Percentiles rank a stretch among this genome's conserved stretches.
Evolutionary conservation across 53 echinoderm and acorn worm genomes (phyloP).

Genomic region (Astropecten irregularis): DNA sequence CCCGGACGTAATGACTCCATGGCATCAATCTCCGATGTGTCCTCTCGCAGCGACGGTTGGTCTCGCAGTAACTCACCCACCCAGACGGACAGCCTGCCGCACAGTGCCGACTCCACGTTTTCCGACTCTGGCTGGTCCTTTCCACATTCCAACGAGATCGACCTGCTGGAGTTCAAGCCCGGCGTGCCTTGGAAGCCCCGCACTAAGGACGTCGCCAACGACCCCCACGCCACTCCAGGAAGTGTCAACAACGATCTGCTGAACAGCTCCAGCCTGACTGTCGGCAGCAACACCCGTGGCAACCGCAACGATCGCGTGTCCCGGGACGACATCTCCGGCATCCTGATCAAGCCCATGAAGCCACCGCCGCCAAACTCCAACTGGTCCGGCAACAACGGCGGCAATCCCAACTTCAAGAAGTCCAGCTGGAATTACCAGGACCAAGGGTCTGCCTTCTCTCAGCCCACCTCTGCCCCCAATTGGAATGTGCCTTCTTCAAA

Average conservation of each 20-base stretch:
- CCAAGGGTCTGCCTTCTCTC: conserved; percentile 48
- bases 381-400: conserved; percentile 64
- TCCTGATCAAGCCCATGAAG: conserved; percentile 97
- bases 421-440: conserved; percentile 86
- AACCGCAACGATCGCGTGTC: conserved; percentile 61
- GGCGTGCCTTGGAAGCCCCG: conserved; percentile 99
- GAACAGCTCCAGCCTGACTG: conserved; percentile 49
- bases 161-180: conserved; percentile 96
- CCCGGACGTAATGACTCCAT: conserved; percentile 74
- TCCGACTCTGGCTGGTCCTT: conserved; percentile 91
- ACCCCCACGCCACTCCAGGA: conserved; percentile 96
- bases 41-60: conserved; percentile 75
- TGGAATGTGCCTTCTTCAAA: conserved; percentile 65
- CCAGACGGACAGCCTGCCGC: conserved; percentile 82
- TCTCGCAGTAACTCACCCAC: conserved; percentile 97
- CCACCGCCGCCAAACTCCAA: conserved; percentile 71
- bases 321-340: conserved; percentile 84
- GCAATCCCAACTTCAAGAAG: conserved; percentile 66
- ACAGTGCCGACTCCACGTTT: conserved; percentile 96
- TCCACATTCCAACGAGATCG: conserved; percentile 74
- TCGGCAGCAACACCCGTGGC: conserved; percentile 56
- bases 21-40: conserved; percentile 66
- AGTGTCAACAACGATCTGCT: conserved; percentile 76
- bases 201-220: conserved; percentile 87
- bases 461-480: conserved; percentile 64